Evolutionary conservation across 2,888 invertebrate species (phyloP).

Genomic region (Caenorhabditis sp.): DNA sequence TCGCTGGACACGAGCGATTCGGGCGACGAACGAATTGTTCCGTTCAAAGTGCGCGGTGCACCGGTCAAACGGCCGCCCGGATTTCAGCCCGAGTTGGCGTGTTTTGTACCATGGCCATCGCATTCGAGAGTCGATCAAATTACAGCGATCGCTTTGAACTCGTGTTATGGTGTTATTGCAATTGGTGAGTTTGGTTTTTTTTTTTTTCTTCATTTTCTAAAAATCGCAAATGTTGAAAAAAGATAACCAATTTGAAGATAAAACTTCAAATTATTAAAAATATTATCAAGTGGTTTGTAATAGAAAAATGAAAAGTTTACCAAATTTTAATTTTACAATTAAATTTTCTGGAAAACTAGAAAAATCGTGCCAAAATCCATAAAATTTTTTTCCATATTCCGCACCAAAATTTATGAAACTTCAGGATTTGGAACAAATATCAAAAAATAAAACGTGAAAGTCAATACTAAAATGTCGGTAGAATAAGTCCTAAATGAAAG

Average conservation of each 20-base stretch:
- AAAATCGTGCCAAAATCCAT: too few species aligned
- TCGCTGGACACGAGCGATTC: conserved; percentile 59
- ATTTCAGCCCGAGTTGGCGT: conserved; percentile 85
- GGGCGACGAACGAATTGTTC: conserved; percentile 54
- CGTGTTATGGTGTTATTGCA: conserved; percentile 84
- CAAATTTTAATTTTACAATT: background rate
- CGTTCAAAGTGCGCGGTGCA: conserved; percentile 78
- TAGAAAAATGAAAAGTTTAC: background rate
- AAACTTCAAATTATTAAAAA: too few species aligned
- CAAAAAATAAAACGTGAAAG: too few species aligned
- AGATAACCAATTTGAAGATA: too few species aligned
- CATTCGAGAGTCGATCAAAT: conserved; percentile 83
- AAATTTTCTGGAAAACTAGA: background rate
- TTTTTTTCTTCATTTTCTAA: too few species aligned
- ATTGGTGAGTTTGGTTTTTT: conserved; percentile 42
- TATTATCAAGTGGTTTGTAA: too few species aligned
- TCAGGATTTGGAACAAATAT: too few species aligned
- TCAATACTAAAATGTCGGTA: too few species aligned
- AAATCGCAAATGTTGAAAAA: background rate
- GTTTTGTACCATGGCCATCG: conserved; percentile 81
- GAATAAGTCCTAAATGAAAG: too few species aligned
- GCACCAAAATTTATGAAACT: too few species aligned
- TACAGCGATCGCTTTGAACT: conserved; percentile 89
- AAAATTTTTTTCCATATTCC: too few species aligned
- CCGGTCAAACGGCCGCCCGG: conserved; percentile 88